Evolutionary conservation across 2,888 invertebrate genomes (phyloP), one percentile per base, ranked within the genome.

Genomic region (Oscheius sp.): DNA sequence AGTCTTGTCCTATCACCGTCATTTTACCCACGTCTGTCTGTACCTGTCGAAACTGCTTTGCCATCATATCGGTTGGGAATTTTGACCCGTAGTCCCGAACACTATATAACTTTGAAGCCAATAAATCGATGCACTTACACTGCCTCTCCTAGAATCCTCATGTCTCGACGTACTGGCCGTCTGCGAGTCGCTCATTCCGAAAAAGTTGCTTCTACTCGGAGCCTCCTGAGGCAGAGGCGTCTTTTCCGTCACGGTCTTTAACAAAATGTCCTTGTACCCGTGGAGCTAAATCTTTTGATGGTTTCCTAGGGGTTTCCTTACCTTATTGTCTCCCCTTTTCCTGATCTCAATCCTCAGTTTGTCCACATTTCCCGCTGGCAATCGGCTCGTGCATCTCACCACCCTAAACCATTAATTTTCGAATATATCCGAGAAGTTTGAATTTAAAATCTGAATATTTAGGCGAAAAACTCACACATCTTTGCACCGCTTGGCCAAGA

Each of bases 391-490:
- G 66, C 78, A 79, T 53, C 82, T 75, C 32, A 82, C 78, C 4
- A 78, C 77, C 2, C 82, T 82, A 62, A 60, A 81, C 10, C 21
- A 71, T 7, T 21, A 42, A 42, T 42, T 42, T 42, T 42, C 7
- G 4, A 51, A 55, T 55, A n/a, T 29, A 32, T 42, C n/a, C 9
- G 0, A 66, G n/a, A 57, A n/a, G 33, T 21, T 21, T 21, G 21
- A 21, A 21, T 21, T 21, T 21, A 21, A 21, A 21, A 21, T 21
- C 21, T 21, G 21, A 21, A 21, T 21, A 21, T 21, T 21, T 11
- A 48, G 59, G 33, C 53, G 33, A 65, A 75, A 1, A 37, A 78
- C 79, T 77, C 50, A 81, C 81, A 81, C 77, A 55, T 81, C 81
- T 71, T 78, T 76, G 13, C 81, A 77, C 62, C 78, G 77, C 35